Percentiles rank a stretch among this genome's conserved stretches.
phyloP scores from a whole-genome alignment of 2,888 invertebrate genomes.

The Choristoneura rosaceana region DNA sequence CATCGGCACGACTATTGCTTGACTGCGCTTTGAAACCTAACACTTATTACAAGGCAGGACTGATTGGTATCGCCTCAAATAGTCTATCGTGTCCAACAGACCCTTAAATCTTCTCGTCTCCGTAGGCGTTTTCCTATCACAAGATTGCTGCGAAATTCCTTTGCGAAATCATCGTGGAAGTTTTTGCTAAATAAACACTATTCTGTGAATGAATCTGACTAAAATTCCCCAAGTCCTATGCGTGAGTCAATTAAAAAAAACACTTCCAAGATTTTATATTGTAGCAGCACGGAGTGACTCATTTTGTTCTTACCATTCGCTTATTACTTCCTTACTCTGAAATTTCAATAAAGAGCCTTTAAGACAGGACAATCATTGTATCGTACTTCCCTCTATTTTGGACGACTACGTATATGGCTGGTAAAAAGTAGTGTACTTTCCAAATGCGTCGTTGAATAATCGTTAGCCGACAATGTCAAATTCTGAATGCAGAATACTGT shows the following conservation, averaged over 20 bases:
- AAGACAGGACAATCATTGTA: constrained; percentile 31
- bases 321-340: constrained; percentile 48
- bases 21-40: constrained; percentile 61
- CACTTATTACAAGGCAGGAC: constrained; percentile 63
- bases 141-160: constrained; percentile 49
- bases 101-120: constrained; percentile 52
- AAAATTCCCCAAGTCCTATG: constrained; percentile 10
- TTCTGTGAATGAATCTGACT: not conserved
- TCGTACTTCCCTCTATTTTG: constrained; percentile 47
- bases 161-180: constrained; percentile 21
- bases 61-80: constrained; percentile 59
- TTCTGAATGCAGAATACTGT: constrained; percentile 32
- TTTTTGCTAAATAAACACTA: not conserved
- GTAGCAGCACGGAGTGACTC: constrained; percentile 18
- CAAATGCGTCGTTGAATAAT: constrained; percentile 59
- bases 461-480: constrained; percentile 47
- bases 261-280: constrained; percentile 6
- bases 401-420: constrained; percentile 48
- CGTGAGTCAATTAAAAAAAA: not conserved
- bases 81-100: constrained; percentile 51
- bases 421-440: constrained; percentile 51
- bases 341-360: constrained; percentile 46
- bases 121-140: constrained; percentile 53
- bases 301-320: constrained; percentile 13
- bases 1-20: constrained; percentile 56